phyloP scores from a whole-genome alignment of 2,113 vertebrate species.

The Tachysurus fulvidraco region DNA sequence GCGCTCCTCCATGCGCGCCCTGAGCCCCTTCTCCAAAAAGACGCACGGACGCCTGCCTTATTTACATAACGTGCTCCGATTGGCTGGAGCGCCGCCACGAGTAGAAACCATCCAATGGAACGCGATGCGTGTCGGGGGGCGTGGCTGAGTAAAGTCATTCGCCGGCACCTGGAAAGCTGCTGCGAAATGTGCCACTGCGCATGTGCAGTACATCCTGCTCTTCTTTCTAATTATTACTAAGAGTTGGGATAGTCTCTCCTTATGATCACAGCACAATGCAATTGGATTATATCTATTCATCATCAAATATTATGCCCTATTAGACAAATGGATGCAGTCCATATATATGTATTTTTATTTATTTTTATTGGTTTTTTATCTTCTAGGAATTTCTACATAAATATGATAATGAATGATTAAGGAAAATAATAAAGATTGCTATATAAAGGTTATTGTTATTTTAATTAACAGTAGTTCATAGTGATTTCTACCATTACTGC shows the following conservation, averaged over 20 bases:
- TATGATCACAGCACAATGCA: neutral
- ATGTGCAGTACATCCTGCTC: constrained; percentile 13
- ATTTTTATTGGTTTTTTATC: neutral
- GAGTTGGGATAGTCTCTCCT: neutral
- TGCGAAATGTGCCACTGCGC: neutral
- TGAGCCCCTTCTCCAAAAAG: constrained; percentile 71
- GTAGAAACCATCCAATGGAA: constrained; percentile 54
- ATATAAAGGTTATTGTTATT: no score
- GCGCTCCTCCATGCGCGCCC: constrained; percentile 71
- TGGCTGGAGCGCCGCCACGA: constrained; percentile 57
- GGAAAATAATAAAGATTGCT: neutral
- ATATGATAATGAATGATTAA: neutral
- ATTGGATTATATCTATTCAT: neutral
- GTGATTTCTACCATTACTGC: neutral
- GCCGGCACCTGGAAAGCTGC: neutral
- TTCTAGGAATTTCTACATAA: neutral
- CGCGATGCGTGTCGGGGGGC: constrained; percentile 52
- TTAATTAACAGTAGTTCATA: neutral
- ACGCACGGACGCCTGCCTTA: constrained; percentile 58
- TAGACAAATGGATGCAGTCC: neutral
- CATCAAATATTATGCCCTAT: neutral
- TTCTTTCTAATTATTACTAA: constrained; percentile 20
- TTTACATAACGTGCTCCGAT: constrained; percentile 65
- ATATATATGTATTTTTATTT: no score
- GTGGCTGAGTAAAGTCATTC: neutral